Percentiles rank a stretch among this genome's conserved stretches.
Evolutionary conservation across 2,113 vertebrate genomes (phyloP).

Genomic region (Percopsis transmontana): DNA sequence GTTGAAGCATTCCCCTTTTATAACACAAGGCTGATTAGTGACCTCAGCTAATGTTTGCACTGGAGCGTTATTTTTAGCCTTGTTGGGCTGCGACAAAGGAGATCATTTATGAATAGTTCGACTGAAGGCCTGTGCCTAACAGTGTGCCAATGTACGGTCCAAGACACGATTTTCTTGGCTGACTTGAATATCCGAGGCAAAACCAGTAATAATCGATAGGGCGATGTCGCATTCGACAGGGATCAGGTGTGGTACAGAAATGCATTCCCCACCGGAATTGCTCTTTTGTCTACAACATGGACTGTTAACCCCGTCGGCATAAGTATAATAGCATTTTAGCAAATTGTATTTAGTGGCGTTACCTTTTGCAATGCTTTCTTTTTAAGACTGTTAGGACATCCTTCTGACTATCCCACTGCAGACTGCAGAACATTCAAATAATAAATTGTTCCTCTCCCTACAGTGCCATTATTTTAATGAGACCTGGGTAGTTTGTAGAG

Average conservation of each 20-base stretch:
- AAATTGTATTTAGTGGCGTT: too few relatives aligned
- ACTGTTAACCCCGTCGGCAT: too few relatives aligned
- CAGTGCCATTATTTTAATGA: too few relatives aligned
- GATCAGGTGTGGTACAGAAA: slow-evolving; percentile 5
- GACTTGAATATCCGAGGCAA: not conserved
- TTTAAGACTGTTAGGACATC: too few relatives aligned
- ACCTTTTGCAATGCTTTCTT: too few relatives aligned
- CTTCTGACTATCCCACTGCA: too few relatives aligned
- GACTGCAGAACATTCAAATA: too few relatives aligned
- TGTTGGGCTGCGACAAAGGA: slow-evolving; percentile 56
- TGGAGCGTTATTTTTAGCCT: slow-evolving; percentile 47
- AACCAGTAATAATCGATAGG: slow-evolving; percentile 41
- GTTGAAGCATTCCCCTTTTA: slow-evolving; percentile 25
- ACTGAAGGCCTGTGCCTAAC: slow-evolving; percentile 27
- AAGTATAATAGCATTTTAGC: too few relatives aligned
- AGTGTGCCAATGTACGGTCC: slow-evolving; percentile 5
- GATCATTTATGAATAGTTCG: slow-evolving; percentile 28
- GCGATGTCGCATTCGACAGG: slow-evolving; percentile 59
- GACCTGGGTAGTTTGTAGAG: too few relatives aligned
- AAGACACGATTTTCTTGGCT: not conserved
- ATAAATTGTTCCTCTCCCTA: too few relatives aligned
- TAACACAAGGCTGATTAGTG: slow-evolving; percentile 34
- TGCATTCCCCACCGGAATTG: not conserved
- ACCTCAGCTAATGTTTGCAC: slow-evolving; percentile 45
- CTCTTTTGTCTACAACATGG: too few relatives aligned